A percentile compares a stretch with the other conserved stretches of the same genome.
These are phyloP conservation scores for Caerostris extrusa DNA, from an alignment of 1,140 invertebrate genomes.

Conservation along the genomic window DNA sequence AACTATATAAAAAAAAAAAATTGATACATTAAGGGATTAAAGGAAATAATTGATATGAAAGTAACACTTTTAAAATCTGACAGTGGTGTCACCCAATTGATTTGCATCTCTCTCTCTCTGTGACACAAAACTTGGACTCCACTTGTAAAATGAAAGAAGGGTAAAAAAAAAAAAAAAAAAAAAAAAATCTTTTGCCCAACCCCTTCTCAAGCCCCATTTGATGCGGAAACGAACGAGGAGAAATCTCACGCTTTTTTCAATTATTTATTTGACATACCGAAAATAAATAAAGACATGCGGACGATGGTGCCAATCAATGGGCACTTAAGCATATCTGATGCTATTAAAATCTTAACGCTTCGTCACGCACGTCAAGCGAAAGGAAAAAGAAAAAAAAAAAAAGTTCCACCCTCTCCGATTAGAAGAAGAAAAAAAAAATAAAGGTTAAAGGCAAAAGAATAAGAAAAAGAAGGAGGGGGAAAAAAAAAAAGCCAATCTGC, in stretches of 20 bases:
- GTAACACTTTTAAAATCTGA: background rate
- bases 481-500: slow-evolving; percentile 47
- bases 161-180: background rate
- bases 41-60: background rate
- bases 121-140: no score
- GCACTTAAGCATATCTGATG: slow-evolving; percentile 74
- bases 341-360: slow-evolving; percentile 76
- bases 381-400: slow-evolving; percentile 14
- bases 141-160: background rate
- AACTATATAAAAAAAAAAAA: background rate
- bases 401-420: slow-evolving; percentile 34
- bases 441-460: background rate
- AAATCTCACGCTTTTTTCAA: slow-evolving; percentile 58
- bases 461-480: background rate
- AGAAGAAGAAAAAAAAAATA: slow-evolving; percentile 51
- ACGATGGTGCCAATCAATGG: slow-evolving; percentile 68
- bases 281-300: slow-evolving; percentile 62
- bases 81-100: no score
- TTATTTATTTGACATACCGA: slow-evolving; percentile 72
- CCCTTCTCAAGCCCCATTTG: slow-evolving; percentile 42
- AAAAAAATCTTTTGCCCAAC: background rate
- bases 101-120: no score
- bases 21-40: background rate
- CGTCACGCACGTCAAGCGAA: slow-evolving; percentile 49
- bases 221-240: slow-evolving; percentile 28